Evolutionary conservation across 2,797 vertebrate species (phyloP), one percentile per base, ranked within the genome.

Genomic region (Sebastes reedi): DNA sequence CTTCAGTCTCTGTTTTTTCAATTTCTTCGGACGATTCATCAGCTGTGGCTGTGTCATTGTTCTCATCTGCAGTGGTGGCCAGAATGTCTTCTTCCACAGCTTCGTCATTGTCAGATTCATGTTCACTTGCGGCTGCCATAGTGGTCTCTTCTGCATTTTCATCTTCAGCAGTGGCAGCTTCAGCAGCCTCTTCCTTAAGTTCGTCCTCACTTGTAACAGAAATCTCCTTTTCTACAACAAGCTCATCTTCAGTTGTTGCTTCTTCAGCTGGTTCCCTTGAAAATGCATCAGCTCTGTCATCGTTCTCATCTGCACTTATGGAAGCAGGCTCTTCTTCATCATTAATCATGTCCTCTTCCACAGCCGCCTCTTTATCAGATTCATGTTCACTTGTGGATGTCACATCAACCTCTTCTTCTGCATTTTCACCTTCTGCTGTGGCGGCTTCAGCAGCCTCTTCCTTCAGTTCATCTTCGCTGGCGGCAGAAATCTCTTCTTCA

Each of bases 41-140:
- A 52, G 3, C 77, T 24, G 0, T 18, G 1, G 3, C 4, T 18
- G 30, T 52, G 12, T 36, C 13, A 39, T n/a, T 39, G 36, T 36
- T 10, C 42, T 30, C 4, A 27, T 22, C 36, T 36, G 36, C 36
- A 36, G 36, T 36, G 36, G 36, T 36, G 12, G 12, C 36, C 12
- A 13, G 36, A 36, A 36, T 36, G 36, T 36, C 39, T 75, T 30
- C 54, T 39, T 80, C 70, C 3, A 11, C 59, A 34, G 34, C 67
- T 25, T 85, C 73, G n/a, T 89, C 84, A 67, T 67, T 59, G 2
- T 83, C 85, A 13, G 81, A 80, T 61, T 88, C 82, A 55, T 75
- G 59, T 6, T 84, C 82, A 76, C 64, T 32, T 55, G 27, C 62
- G 7, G 68, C 61, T 61, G 36, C 68, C 3, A 8, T 36, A 8